Percentiles rank a stretch among this genome's conserved stretches.
phyloP scores from a whole-genome alignment of 2,113 vertebrate genomes.

The Poeciliopsis retropinna region DNA sequence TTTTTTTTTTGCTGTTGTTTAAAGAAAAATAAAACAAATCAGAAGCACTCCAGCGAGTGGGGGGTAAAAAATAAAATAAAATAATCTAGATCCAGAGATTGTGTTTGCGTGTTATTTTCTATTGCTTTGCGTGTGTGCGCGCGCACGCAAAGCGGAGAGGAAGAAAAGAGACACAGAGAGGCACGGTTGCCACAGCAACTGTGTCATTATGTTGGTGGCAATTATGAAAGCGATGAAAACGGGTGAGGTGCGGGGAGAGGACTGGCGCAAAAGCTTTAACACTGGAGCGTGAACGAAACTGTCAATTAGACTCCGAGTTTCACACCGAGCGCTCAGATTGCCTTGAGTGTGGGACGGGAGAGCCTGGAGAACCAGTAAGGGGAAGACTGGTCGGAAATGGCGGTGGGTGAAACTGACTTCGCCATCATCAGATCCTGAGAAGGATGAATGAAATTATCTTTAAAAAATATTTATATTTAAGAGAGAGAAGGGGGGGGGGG shows the following conservation, averaged over 20 bases:
- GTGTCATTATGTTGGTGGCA: conserved; percentile 84
- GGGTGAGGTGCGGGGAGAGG: conserved; percentile 63
- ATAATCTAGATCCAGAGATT: conserved; percentile 23
- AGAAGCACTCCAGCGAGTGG: not conserved
- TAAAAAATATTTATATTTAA: not conserved
- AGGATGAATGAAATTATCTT: conserved; percentile 17
- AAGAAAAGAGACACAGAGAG: conserved; percentile 37
- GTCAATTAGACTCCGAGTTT: conserved; percentile 60
- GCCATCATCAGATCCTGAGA: not conserved
- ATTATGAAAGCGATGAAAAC: conserved; percentile 81
- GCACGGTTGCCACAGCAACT: conserved; percentile 83
- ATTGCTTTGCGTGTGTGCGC: conserved; percentile 10
- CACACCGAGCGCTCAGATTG: conserved; percentile 41
- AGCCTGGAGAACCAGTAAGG: not conserved
- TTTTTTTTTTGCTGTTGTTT: no score
- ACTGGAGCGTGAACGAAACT: conserved; percentile 67
- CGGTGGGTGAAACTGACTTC: not conserved
- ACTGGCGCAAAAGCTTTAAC: conserved; percentile 65
- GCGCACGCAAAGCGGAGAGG: not conserved
- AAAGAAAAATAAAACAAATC: not conserved
- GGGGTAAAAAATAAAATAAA: not conserved
- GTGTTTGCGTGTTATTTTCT: conserved; percentile 20
- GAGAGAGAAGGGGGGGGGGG: no score
- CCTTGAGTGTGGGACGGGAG: conserved; percentile 15
- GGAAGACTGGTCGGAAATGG: not conserved